A percentile compares a stretch with the other conserved stretches of the same genome.
Conservation (phyloP, 2,797 vertebrate genomes). For the Anguilla pacifica region DNA sequence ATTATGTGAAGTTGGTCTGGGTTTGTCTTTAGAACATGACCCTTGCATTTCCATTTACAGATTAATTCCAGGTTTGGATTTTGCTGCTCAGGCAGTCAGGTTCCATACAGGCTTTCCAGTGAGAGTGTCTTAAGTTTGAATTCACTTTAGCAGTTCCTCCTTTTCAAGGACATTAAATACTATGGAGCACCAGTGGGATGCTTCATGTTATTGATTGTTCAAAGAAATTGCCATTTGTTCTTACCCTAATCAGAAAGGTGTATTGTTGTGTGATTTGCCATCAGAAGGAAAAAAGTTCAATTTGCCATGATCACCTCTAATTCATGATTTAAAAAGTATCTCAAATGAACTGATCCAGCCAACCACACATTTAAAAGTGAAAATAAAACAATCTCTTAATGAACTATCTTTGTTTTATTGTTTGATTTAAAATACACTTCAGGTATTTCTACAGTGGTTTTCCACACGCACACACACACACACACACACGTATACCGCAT, state of each 20-base stretch:
- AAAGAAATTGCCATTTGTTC: background rate
- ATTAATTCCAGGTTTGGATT: background rate
- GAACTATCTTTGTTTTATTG: background rate
- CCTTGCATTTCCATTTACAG: background rate
- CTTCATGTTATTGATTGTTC: background rate
- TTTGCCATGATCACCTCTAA: background rate
- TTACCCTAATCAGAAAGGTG: background rate
- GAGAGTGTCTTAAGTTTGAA: background rate
- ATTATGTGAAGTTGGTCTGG: background rate
- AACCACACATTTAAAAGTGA: background rate
- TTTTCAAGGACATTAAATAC: background rate
- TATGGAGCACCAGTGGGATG: background rate
- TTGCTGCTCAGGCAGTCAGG: background rate
- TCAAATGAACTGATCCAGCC: background rate
- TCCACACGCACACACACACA: no score
- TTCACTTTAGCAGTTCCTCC: background rate
- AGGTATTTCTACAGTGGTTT: background rate
- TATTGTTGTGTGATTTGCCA: background rate
- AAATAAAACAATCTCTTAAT: background rate
- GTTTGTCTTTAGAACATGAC: background rate
- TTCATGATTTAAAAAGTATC: background rate
- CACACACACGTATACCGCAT: no score
- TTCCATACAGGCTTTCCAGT: background rate
- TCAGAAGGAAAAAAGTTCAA: background rate
- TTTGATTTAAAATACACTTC: background rate